Evolutionary conservation across 2,888 invertebrate species (phyloP), one percentile per base, ranked within the genome.

Genomic region (Lydus trimaculatus): DNA sequence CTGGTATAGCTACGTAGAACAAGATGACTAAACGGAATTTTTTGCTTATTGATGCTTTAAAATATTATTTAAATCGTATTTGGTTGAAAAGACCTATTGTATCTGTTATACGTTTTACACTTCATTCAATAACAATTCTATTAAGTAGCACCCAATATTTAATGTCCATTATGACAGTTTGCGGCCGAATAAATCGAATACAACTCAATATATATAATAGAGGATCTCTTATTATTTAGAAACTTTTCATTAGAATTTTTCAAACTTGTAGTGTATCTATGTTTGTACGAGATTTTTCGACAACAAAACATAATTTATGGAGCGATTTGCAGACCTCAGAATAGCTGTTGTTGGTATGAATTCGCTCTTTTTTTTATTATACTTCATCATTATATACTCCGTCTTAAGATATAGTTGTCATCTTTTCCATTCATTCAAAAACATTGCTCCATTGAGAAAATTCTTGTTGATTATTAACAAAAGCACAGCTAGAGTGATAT

Each of bases 241-340:
- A 23, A 13, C 1, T 25, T 56, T 28, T 52, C 11, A 56, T 48
- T 17, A 48, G n/a, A 48, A 20, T 48, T 48, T 48, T 48, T n/a
- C 7, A n/a, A 33, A 69, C 6, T 13, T 36, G 60, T 60, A 36
- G 6, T 15, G n/a, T n/a, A n/a, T n/a, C n/a, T n/a, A 61, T 61
- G 61, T 61, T 61, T 61, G 39, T 61, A 61, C 39, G 61, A 64
- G 62, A 70, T 66, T 70, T 66, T 43, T 17, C 6, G 28, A 56
- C 63, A 65, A 75, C 73, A 75, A 76, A 74, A 67, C 71, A 72
- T 75, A 78, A 78, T 79, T 79, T 79, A 79, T 76, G 77, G 73
- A 72, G 72, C 67, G 72, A 70, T 74, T 75, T 74, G 66, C 71
- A 56, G 74, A 77, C 78, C 79, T 77, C 79, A 78, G 77, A 78